Conservation (phyloP, 2,113 vertebrate genomes). For the Hydrochoerus hydrochaeris region DNA sequence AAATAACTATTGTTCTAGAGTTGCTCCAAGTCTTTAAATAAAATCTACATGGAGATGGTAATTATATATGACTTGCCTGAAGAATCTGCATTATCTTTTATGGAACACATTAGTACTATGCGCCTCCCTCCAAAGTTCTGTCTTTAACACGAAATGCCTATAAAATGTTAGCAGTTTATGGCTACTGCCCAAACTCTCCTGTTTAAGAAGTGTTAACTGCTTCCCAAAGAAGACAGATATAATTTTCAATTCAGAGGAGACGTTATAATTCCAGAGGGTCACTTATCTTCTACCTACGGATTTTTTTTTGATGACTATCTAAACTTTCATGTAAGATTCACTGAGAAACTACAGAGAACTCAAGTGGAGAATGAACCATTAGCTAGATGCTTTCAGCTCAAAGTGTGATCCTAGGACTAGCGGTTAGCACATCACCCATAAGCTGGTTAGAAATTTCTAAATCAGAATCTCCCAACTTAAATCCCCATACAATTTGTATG, state of each 20-base stretch:
- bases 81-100: not conserved
- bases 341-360: not conserved
- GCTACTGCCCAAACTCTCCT: conserved; percentile 55
- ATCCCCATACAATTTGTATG: not conserved
- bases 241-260: not conserved
- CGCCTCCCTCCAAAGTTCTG: conserved; percentile 17
- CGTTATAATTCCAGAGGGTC: not conserved
- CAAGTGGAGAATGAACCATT: not conserved
- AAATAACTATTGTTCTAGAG: too few species aligned
- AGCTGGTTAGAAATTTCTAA: not conserved
- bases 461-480: not conserved
- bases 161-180: not conserved
- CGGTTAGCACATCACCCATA: too few species aligned
- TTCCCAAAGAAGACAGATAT: not conserved
- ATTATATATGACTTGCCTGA: not conserved
- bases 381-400: not conserved
- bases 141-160: not conserved
- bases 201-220: conserved; percentile 51
- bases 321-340: not conserved
- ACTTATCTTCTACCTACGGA: not conserved
- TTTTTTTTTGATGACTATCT: not conserved
- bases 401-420: not conserved
- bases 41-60: not conserved
- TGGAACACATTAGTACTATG: not conserved
- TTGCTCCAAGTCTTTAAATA: too few species aligned